Evolutionary conservation across 2,888 invertebrate species (phyloP), one percentile per base, ranked within the genome.

Genomic region (Notodonta ziczac): DNA sequence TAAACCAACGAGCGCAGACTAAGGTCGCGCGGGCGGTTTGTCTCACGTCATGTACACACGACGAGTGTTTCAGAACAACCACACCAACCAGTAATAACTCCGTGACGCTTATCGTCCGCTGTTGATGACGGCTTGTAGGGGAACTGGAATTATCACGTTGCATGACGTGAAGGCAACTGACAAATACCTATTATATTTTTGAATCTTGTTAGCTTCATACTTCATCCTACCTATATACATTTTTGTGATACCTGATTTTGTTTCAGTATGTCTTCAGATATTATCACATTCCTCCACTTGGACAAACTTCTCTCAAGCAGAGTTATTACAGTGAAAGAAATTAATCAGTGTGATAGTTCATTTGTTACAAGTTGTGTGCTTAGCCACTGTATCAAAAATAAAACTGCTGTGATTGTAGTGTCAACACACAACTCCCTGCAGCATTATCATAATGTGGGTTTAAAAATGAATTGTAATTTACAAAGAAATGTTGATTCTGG

Each of bases 381-480:
- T 57, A 94, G 95, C 0, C 94, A 96, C 73, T 94, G 95, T 46
- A 82, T 95, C 57, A 95, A 95, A 72, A 94, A 94, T 65, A 94
- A 95, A 65, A 88, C 93, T 61, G 94, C 94, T 59, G 87, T 96
- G 7, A 91, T 96, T 73, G 87, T 97, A 56, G 89, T 97, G 57
- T 94, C 95, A 57, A 91, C 96, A 65, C 97, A 97, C 81, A 96
- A 97, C 77, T 95, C 96, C 2, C 90, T 96, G 56, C 94, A 94
- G 59, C 97, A 97, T 81, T 97, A 96, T 78, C 95, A 96, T 64
- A 96, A 95, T 86, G 94, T 97, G 46, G 96, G 96, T 13, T 95
- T 96, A 78, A 96, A 96, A 76, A 92, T 97, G 78, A 97, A 96
- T 57, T 96, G 96, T 78, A 96, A 96, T 82, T 86, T 97, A 44